Conservation (phyloP, 2,888 invertebrate genomes). For the Zelleria hepariella region DNA sequence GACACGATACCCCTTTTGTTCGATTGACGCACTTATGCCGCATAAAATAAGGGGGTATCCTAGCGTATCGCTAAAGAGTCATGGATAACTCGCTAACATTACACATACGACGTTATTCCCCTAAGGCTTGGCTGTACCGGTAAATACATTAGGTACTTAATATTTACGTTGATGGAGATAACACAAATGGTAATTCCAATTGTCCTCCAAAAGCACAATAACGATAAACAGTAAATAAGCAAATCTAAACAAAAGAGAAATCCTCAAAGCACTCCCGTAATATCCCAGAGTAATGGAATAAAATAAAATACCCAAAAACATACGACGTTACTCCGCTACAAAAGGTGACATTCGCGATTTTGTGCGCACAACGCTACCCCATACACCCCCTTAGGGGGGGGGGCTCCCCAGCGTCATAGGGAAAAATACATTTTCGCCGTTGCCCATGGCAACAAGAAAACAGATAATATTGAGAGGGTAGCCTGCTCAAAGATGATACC, state of each 20-base stretch:
- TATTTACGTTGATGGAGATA: neutral
- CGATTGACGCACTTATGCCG: too few relatives aligned
- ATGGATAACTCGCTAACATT: too few relatives aligned
- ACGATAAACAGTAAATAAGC: neutral
- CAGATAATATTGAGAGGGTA: slow-evolving; percentile 49
- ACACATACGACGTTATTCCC: too few relatives aligned
- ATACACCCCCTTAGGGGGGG: slow-evolving; percentile 12
- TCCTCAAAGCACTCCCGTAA: neutral
- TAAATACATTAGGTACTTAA: too few relatives aligned
- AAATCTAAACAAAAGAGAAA: neutral
- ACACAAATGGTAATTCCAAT: neutral
- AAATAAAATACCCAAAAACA: neutral
- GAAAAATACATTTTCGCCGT: slow-evolving; percentile 56
- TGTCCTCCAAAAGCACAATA: neutral
- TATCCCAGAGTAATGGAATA: neutral
- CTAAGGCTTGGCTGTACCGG: too few relatives aligned
- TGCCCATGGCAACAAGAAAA: slow-evolving; percentile 57
- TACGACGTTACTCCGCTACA: neutral
- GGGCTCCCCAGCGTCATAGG: slow-evolving; percentile 22
- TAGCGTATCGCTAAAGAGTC: too few relatives aligned
- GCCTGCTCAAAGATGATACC: slow-evolving; percentile 28
- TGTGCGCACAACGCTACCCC: slow-evolving; percentile 23
- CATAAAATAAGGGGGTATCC: too few relatives aligned
- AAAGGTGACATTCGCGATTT: slow-evolving; percentile 27
- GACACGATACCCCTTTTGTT: too few relatives aligned